Evolutionary conservation across 2,888 invertebrate genomes (phyloP).

Genomic region (Caenorhabditis sp.): DNA sequence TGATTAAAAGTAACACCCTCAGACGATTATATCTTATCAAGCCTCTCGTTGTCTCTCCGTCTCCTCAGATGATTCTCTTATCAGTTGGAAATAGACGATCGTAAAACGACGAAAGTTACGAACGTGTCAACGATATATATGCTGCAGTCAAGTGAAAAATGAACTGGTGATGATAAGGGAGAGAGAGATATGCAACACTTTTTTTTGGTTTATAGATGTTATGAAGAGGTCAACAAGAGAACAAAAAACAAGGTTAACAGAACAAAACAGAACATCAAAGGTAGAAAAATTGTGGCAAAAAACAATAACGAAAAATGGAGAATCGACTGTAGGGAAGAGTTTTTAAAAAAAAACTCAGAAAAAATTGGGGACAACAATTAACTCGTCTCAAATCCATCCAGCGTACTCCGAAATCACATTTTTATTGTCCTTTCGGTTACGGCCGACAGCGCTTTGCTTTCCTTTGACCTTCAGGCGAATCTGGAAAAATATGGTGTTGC

Average conservation of each 20-base stretch:
- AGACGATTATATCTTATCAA: not conserved
- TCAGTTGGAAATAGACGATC: constrained; percentile 27
- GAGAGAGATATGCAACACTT: not conserved
- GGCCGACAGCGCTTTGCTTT: constrained; percentile 79
- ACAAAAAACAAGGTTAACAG: constrained; percentile 16
- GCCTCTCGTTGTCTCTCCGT: no score
- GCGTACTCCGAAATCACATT: constrained; percentile 81
- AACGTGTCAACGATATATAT: constrained; percentile 54
- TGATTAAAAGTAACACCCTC: no score
- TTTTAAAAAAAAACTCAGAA: no score
- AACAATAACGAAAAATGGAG: constrained; percentile 4
- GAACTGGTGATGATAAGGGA: not conserved
- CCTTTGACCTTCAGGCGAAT: constrained; percentile 79
- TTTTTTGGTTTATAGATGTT: not conserved
- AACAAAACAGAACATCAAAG: constrained; percentile 5
- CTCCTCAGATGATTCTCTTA: constrained; percentile 1
- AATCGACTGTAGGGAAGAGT: constrained; percentile 15
- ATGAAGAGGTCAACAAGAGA: not conserved
- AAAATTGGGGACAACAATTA: not conserved
- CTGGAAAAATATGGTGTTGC: constrained; percentile 34
- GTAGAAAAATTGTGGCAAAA: constrained; percentile 6
- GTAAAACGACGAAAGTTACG: constrained; percentile 46
- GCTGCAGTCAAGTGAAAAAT: constrained; percentile 4
- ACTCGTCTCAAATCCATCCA: constrained; percentile 76
- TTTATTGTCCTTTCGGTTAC: constrained; percentile 79